Evolutionary conservation across 1,140 invertebrate genomes (phyloP).

Genomic region (Cotesia vestalis): DNA sequence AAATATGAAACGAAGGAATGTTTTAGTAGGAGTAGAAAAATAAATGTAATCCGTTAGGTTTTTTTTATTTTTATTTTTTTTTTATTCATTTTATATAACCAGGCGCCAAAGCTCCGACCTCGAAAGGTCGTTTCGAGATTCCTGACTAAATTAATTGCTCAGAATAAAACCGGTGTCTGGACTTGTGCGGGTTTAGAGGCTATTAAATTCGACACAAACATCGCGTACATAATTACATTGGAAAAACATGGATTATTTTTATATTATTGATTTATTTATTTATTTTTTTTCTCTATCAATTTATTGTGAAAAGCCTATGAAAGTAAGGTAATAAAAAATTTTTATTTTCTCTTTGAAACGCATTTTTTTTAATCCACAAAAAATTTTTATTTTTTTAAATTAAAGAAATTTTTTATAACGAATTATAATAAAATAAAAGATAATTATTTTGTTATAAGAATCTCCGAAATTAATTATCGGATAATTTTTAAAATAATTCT

Average conservation of each 20-base stretch:
- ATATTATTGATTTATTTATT: too few relatives aligned
- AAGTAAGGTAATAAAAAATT: too few relatives aligned
- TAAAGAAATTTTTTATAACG: too few relatives aligned
- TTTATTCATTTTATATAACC: slow-evolving; percentile 15
- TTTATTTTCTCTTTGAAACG: too few relatives aligned
- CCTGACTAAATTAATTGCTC: slow-evolving; percentile 22
- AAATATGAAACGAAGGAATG: background rate
- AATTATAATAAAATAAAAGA: too few relatives aligned
- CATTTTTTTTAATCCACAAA: too few relatives aligned
- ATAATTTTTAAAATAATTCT: too few relatives aligned
- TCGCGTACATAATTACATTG: slow-evolving; percentile 2
- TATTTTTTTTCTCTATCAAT: too few relatives aligned
- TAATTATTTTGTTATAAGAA: too few relatives aligned
- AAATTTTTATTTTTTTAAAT: too few relatives aligned
- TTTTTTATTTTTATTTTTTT: slow-evolving; percentile 8
- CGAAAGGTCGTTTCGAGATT: slow-evolving; percentile 24
- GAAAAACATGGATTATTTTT: background rate
- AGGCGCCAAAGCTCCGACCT: slow-evolving; percentile 17
- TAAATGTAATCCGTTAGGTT: slow-evolving; percentile 17
- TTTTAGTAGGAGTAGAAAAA: slow-evolving; percentile 11
- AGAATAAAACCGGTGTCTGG: slow-evolving; percentile 23
- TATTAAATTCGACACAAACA: slow-evolving; percentile 20
- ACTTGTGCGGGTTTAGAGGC: slow-evolving; percentile 9
- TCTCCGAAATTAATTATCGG: too few relatives aligned
- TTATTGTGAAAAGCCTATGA: too few relatives aligned